Evolutionary conservation across 2,797 vertebrate species (phyloP).

Genomic region (Syndactyla subalaris): DNA sequence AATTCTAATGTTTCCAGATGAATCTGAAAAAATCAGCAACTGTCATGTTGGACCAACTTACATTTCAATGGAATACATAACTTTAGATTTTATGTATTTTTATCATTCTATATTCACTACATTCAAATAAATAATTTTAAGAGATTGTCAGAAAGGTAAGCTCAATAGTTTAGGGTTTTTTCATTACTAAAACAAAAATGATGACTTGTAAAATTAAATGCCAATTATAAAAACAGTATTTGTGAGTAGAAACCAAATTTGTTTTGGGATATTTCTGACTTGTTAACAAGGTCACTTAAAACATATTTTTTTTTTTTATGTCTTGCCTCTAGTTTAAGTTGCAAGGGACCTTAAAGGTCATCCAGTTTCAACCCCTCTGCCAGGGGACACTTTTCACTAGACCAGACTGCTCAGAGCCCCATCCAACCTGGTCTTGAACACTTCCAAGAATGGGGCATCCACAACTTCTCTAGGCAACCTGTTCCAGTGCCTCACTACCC

Average conservation of each 20-base stretch:
- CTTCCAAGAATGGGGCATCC: neutral
- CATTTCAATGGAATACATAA: slow-evolving; percentile 16
- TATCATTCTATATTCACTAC: slow-evolving; percentile 40
- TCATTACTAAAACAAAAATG: neutral
- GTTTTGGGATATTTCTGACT: slow-evolving; percentile 1
- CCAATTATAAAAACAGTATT: slow-evolving; percentile 39
- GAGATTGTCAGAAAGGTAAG: neutral
- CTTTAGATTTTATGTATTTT: slow-evolving; percentile 39
- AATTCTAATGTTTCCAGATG: slow-evolving; percentile 1
- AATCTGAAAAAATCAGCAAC: slow-evolving; percentile 46
- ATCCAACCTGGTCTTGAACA: neutral
- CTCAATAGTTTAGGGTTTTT: neutral
- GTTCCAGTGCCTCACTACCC: neutral
- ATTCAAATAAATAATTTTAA: slow-evolving; percentile 51
- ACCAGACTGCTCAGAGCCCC: neutral
- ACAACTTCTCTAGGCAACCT: neutral
- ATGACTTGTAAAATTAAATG: slow-evolving; percentile 49
- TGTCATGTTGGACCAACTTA: slow-evolving; percentile 41
- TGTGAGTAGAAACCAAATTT: slow-evolving; percentile 13
- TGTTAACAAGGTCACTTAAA: neutral
- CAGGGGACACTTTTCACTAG: neutral
- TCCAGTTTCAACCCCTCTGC: neutral
- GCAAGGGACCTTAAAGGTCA: neutral
- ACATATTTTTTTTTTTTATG: neutral
- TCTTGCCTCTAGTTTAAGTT: neutral